These are phyloP conservation scores for Chamaetylas fuelleborni DNA, from an alignment of 2,113 vertebrate species.

Conservation along the genomic window DNA sequence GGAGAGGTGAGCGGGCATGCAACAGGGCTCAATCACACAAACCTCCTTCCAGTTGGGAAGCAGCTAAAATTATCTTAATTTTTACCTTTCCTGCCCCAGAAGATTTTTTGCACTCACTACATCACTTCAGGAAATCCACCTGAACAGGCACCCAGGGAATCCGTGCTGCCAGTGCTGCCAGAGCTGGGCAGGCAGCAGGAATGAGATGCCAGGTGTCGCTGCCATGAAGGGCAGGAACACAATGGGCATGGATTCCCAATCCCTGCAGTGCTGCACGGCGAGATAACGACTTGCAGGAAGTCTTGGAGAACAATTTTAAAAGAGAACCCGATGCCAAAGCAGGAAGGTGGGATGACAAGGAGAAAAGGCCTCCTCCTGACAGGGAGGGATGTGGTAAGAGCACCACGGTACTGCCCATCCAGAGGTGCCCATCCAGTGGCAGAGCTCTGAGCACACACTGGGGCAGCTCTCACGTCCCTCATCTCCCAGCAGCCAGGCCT, in stretches of 20 bases:
- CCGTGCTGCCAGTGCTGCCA: background rate
- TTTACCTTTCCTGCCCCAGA: background rate
- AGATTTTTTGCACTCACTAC: background rate
- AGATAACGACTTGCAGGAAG: background rate
- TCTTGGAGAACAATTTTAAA: background rate
- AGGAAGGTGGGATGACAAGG: background rate
- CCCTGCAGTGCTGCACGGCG: background rate
- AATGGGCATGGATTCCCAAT: fast-evolving
- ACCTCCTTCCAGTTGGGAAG: background rate
- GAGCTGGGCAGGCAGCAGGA: background rate
- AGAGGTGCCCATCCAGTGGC: fast-evolving
- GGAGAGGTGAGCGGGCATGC: background rate
- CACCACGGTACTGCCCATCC: fast-evolving
- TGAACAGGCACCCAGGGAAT: fast-evolving
- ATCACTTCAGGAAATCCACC: background rate
- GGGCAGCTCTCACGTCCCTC: background rate
- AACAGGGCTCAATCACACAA: background rate
- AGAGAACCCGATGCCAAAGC: background rate
- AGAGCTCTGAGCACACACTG: background rate
- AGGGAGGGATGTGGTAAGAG: background rate
- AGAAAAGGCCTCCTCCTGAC: background rate
- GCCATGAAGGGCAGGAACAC: background rate
- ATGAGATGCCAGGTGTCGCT: too few relatives aligned
- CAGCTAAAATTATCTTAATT: background rate
- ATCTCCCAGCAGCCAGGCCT: fast-evolving